Evolutionary conservation across 2,797 vertebrate genomes (phyloP), one percentile per base, ranked within the genome.

Genomic region (Xenentodon cancila): DNA sequence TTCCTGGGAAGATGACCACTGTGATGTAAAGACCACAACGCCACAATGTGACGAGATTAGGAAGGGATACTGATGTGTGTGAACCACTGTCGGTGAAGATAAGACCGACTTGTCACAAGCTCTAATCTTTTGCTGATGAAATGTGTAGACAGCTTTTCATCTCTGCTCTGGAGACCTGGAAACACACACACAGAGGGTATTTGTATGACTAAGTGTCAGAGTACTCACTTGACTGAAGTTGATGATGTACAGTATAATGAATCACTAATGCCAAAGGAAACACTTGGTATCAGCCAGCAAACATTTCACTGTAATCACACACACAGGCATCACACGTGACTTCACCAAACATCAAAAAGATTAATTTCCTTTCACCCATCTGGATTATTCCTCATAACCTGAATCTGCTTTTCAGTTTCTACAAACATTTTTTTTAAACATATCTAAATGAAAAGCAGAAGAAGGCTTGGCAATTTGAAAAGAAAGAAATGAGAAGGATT

Each of bases 1-100:
- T 84, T 88, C 74, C 79, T 72, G 64, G 57, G 70, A 68, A 73
- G 72, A 68, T 59, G 17, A 64, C 71, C 67, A 47, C 57, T 71
- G 68, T 67, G 85, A 87, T 77, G 84, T 77, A 42, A 69, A 54
- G 58, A 61, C 68, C 60, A 73, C 64, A 45, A 43, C 40, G 50
- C 59, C 3, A 27, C 32, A 32, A 1, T 30, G n/a, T 44, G 66
- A 59, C 11, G 45, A 66, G 59, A 69, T 57, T 47, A 79, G 19
- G 53, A 63, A 30, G 48, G 6, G 37, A 46, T 20, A 22, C 20
- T n/a, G 51, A 44, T 51, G 47, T 25, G 25, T 50, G 43, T 65
- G 59, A 59, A 18, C 34, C 9, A 22, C 34, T 30, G 43, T 60
- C 4, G 0, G 17, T 7, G 27, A 73, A 66, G 15, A 40, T 45